These are phyloP conservation scores for Philopedon plagiatum DNA, from an alignment of 2,888 invertebrate genomes.

Conservation along the genomic window DNA sequence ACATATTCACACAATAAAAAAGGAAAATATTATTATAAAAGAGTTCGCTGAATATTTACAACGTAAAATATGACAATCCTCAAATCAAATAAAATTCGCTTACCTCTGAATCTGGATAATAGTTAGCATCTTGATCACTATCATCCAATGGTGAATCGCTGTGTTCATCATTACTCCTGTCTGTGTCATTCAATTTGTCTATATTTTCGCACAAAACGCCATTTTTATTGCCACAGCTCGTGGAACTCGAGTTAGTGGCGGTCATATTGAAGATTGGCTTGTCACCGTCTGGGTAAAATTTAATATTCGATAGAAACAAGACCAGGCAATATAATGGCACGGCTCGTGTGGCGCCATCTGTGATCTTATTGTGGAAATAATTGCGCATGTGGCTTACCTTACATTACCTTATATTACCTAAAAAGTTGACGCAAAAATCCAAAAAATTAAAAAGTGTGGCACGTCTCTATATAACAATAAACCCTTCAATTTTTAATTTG, in stretches of 20 bases:
- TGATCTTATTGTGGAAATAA: not conserved
- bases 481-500: too few relatives aligned
- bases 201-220: not conserved
- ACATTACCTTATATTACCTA: not conserved
- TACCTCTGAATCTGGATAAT: not conserved
- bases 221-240: not conserved
- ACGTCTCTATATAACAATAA: too few relatives aligned
- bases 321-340: not conserved
- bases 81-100: slow-evolving; percentile 4
- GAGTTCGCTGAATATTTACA: not conserved
- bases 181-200: not conserved
- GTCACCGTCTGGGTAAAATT: slow-evolving; percentile 1
- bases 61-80: not conserved
- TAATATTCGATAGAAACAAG: not conserved
- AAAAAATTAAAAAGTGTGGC: not conserved
- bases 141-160: slow-evolving; percentile 8
- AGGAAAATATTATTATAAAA: not conserved
- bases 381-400: not conserved
- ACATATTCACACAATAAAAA: not conserved
- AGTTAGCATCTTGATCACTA: slow-evolving; percentile 9
- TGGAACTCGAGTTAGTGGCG: too few relatives aligned
- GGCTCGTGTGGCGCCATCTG: too few relatives aligned
- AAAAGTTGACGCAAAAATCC: not conserved
- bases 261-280: not conserved
- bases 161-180: not conserved